Percentiles rank a stretch among this genome's conserved stretches.
Conservation (phyloP, 1,140 invertebrate genomes). For the Zaprionus nigranus region DNA sequence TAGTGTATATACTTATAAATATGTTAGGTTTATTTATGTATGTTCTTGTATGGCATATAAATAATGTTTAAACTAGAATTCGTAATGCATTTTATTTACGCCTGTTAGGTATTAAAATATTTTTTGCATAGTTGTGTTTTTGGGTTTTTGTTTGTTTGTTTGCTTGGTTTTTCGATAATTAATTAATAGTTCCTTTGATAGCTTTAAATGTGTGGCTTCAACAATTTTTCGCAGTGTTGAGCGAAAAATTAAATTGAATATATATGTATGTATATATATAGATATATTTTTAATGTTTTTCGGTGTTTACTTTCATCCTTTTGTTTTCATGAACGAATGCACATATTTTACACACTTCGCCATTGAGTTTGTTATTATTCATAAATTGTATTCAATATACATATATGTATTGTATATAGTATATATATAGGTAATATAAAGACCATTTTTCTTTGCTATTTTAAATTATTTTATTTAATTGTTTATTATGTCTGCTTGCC, state of each 20-base stretch:
- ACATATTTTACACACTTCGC: constrained; percentile 80
- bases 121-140: constrained; percentile 55
- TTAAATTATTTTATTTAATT: constrained; percentile 61
- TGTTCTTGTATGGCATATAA: constrained; percentile 71
- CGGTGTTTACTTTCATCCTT: constrained; percentile 83
- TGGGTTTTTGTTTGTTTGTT: constrained; percentile 20
- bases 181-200: constrained; percentile 77
- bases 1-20: constrained; percentile 66
- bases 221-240: constrained; percentile 37
- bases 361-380: constrained; percentile 75
- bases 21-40: constrained; percentile 68
- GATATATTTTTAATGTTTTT: constrained; percentile 78
- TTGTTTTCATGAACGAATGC: constrained; percentile 82
- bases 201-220: constrained; percentile 73
- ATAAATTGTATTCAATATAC: constrained; percentile 75
- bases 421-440: constrained; percentile 75
- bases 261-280: constrained; percentile 48
- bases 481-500: constrained; percentile 32
- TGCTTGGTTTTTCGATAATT: constrained; percentile 40
- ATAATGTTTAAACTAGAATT: constrained; percentile 80
- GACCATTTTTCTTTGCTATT: constrained; percentile 67
- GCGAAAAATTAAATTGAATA: constrained; percentile 64
- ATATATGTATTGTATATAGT: constrained; percentile 74
- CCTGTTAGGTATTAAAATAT: constrained; percentile 76
- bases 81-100: constrained; percentile 52